phyloP scores from a whole-genome alignment of 2,888 invertebrate species.

The Limnephilus marmoratus region DNA sequence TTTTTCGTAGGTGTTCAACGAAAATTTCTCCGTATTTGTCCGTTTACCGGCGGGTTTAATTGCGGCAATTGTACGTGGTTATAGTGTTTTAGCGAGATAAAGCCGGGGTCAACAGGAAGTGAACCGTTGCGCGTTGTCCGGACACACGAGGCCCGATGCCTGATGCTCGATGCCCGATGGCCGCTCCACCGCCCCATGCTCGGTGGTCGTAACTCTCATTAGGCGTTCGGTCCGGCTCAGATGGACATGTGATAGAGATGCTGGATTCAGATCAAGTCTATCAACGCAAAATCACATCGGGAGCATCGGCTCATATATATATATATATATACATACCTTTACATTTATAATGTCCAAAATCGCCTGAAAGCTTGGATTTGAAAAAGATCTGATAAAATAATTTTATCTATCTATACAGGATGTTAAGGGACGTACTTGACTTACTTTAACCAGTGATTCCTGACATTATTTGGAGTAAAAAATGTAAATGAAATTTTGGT shows the following conservation, averaged over 20 bases:
- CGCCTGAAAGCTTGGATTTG: no score
- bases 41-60: slow-evolving; percentile 57
- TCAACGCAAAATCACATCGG: no score
- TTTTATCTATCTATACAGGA: no score
- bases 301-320: no score
- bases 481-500: no score
- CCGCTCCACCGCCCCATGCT: background rate
- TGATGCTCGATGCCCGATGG: background rate
- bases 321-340: no score
- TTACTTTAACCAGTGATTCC: no score
- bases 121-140: slow-evolving; percentile 53
- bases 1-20: background rate
- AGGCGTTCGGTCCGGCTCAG: background rate
- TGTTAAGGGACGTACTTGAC: no score
- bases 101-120: slow-evolving; percentile 63
- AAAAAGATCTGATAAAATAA: no score
- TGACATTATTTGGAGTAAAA: no score
- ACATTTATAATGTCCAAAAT: no score
- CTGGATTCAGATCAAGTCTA: background rate
- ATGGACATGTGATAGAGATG: slow-evolving; percentile 5
- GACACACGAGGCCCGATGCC: slow-evolving; percentile 15
- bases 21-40: slow-evolving; percentile 37
- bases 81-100: slow-evolving; percentile 61
- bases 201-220: background rate
- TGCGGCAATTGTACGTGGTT: slow-evolving; percentile 55